Evolutionary conservation across 2,888 invertebrate species (phyloP).

Genomic region (Dorcus hopei): DNA sequence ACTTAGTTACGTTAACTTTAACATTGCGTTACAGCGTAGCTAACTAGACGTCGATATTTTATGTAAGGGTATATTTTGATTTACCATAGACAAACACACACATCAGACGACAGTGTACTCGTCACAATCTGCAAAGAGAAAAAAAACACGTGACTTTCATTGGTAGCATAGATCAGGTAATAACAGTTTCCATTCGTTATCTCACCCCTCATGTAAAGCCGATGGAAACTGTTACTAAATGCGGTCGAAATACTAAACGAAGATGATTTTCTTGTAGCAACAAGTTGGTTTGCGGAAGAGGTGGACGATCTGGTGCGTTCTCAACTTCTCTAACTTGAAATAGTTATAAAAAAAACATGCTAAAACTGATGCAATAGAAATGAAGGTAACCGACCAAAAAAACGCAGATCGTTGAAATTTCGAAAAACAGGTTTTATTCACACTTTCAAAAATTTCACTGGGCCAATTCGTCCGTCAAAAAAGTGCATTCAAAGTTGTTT

Average conservation of each 20-base stretch:
- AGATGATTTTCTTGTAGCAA: conserved; percentile 34
- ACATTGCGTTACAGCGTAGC: conserved; percentile 42
- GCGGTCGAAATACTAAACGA: conserved; percentile 7
- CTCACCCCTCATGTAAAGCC: conserved; percentile 7
- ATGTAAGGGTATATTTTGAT: conserved; percentile 22
- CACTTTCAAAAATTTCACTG: conserved; percentile 71
- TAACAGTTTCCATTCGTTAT: conserved; percentile 4
- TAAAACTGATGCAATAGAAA: conserved; percentile 77
- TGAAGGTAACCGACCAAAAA: conserved; percentile 67
- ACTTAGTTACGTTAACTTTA: conserved; percentile 40
- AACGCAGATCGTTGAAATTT: conserved; percentile 36
- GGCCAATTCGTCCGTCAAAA: conserved; percentile 93
- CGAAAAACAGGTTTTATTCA: conserved; percentile 49
- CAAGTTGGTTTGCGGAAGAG: conserved; percentile 31
- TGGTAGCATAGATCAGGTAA: not conserved
- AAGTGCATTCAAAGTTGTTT: conserved; percentile 94
- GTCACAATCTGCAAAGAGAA: not conserved
- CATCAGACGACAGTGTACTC: not conserved
- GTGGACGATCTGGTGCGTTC: conserved; percentile 54
- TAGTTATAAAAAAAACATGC: conserved; percentile 66
- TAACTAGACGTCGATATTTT: conserved; percentile 32
- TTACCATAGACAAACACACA: conserved; percentile 3
- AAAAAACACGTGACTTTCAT: not conserved
- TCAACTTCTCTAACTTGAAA: conserved; percentile 74
- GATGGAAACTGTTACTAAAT: conserved; percentile 4